phyloP scores from a whole-genome alignment of 2,797 vertebrate genomes.

The Otolemur crassicaudatus region DNA sequence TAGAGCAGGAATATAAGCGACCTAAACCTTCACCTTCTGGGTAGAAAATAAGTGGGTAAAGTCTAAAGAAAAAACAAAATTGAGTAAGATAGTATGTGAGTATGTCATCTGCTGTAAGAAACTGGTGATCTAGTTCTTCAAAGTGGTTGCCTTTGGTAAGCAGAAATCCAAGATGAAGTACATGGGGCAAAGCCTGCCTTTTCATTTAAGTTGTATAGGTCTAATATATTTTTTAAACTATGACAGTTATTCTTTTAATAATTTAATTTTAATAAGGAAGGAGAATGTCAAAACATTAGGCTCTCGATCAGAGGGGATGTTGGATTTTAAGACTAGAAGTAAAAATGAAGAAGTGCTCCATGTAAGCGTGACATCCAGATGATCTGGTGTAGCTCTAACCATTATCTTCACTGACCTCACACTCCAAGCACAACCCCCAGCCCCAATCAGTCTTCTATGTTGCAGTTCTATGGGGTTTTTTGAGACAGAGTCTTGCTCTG shows the following conservation, averaged over 20 bases:
- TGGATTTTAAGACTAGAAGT: not conserved
- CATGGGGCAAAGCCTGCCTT: not conserved
- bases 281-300: not conserved
- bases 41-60: not conserved
- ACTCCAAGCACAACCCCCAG: not conserved
- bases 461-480: too few relatives aligned
- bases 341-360: not conserved
- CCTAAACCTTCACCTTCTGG: not conserved
- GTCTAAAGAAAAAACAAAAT: slow-evolving; percentile 36
- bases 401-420: not conserved
- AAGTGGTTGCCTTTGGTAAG: not conserved
- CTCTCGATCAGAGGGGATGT: not conserved
- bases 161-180: not conserved
- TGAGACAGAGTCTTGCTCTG: too few relatives aligned
- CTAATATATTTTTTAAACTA: not conserved
- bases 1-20: not conserved
- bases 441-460: not conserved
- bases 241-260: not conserved
- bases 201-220: not conserved
- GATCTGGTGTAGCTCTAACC: not conserved
- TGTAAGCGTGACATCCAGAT: rapidly evolving
- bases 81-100: not conserved
- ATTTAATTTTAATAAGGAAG: not conserved
- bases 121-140: not conserved
- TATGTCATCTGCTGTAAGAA: not conserved